These are phyloP conservation scores for Acrocephalus kingi DNA, from an alignment of 2,113 vertebrate genomes.

Conservation along the genomic window DNA sequence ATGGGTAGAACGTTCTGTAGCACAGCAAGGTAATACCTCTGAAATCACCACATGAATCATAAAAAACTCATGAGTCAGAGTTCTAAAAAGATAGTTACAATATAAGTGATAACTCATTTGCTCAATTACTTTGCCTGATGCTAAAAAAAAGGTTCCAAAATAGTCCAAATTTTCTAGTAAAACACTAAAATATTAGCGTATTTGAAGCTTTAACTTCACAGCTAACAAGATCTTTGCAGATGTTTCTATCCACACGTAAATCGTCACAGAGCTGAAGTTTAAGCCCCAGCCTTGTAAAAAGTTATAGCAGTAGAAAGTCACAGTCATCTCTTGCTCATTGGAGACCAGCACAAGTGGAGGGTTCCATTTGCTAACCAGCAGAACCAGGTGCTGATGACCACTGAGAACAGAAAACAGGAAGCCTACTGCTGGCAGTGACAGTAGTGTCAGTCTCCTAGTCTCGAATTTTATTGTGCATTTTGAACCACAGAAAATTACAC, in stretches of 20 bases:
- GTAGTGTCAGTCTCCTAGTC: not conserved
- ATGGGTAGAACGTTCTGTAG: not conserved
- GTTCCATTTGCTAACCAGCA: not conserved
- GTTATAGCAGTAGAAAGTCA: not conserved
- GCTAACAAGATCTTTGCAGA: not conserved
- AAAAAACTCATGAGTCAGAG: not conserved
- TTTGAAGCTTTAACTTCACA: not conserved
- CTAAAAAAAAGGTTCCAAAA: conserved; percentile 6
- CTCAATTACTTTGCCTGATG: not conserved
- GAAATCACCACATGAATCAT: conserved; percentile 4
- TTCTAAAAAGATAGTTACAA: not conserved
- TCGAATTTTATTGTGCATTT: not conserved
- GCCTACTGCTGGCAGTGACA: not conserved
- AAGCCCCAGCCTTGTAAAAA: not conserved
- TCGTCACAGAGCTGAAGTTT: not conserved
- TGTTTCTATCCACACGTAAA: not conserved
- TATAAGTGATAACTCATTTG: not conserved
- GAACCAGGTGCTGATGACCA: not conserved
- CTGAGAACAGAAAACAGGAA: not conserved
- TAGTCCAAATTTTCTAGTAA: not conserved
- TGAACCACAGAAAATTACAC: not conserved
- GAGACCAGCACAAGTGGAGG: not conserved
- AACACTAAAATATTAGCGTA: not conserved
- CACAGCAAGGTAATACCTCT: not conserved
- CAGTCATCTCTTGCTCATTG: not conserved